These are phyloP conservation scores for Scomber japonicus DNA, from an alignment of 2,113 vertebrate genomes.

Conservation along the genomic window DNA sequence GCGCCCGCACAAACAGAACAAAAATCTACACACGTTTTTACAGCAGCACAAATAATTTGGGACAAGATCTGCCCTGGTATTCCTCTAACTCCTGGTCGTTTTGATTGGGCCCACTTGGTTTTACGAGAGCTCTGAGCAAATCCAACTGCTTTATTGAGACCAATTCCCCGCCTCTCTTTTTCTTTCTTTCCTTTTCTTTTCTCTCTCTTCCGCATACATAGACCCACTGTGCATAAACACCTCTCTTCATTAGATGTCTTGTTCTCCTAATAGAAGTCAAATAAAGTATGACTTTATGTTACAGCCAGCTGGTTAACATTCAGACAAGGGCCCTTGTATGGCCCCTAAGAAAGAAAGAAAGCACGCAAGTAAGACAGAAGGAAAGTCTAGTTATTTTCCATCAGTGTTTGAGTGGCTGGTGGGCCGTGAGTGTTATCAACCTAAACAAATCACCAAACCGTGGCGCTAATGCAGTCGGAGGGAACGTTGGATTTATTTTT, in stretches of 20 bases:
- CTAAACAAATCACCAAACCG: conserved; percentile 89
- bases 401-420: conserved; percentile 85
- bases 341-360: conserved; percentile 78
- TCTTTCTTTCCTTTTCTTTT: conserved; percentile 16
- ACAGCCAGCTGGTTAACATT: conserved; percentile 92
- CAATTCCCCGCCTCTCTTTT: conserved; percentile 34
- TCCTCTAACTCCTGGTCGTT: conserved; percentile 46
- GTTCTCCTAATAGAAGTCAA: conserved; percentile 94
- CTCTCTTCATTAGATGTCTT: conserved; percentile 92
- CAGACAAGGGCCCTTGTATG: conserved; percentile 81
- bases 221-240: conserved; percentile 87
- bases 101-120: conserved; percentile 74
- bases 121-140: conserved; percentile 76
- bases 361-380: conserved; percentile 40
- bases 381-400: conserved; percentile 92
- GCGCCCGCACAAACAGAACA: background rate
- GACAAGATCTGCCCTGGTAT: conserved; percentile 59
- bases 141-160: conserved; percentile 85
- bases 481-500: conserved; percentile 97
- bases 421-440: conserved; percentile 97
- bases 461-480: conserved; percentile 94
- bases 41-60: conserved; percentile 25
- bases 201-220: conserved; percentile 57
- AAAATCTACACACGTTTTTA: background rate
- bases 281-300: conserved; percentile 90